Base-by-base conservation (phyloP, 2,888 invertebrate genomes). In the Epicampocera succincta region DNA sequence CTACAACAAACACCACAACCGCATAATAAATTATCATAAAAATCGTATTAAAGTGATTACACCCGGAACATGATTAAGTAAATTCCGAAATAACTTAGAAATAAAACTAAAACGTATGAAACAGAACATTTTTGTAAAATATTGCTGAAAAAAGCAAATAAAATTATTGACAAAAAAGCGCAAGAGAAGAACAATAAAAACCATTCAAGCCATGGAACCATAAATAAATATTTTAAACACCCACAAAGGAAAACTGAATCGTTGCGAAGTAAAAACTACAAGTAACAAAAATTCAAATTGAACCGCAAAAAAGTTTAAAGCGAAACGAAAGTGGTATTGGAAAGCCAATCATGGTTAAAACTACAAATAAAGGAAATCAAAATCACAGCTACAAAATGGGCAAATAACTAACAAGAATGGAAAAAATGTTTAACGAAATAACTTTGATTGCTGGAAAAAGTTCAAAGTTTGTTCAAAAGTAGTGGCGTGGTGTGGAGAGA, bases 11-110 rank as follows among this genome's bases (percentile, higher is more conserved):
- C 17, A 25, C 54, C 76, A 56, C 76, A 77, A 42, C 61, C 61
- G 69, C 73, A 81, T 65, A 81, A 81, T 81, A 81, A 77, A 77
- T 81, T 81, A 77, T 77, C 73, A 81, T 77, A 81, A 60, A 81
- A 81, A 58, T 77, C 73, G 66, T 69, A 81, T 81, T 73, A 73
- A 81, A 68, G 58, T 65, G 68, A 76, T 81, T 73, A 77, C 81
- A 81, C 63, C 44, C 77, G 61, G 52, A 75, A 66, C 50, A 76
- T 46, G 76, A 76, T 60, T 65, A 46, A 65, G 40, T 71, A 50
- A 58, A 72, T 58, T 56, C 33, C 11, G 6, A 63, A 63, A 63
- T 38, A 46, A 29, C n/a, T 46, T 38, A 42, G 17, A 63, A 63
- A 56, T 63, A 42, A 50, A 65, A 71, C 69, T 40, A 56, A 63